phyloP scores from a whole-genome alignment of 2,113 vertebrate species.

The Aspiorhynchus laticeps region DNA sequence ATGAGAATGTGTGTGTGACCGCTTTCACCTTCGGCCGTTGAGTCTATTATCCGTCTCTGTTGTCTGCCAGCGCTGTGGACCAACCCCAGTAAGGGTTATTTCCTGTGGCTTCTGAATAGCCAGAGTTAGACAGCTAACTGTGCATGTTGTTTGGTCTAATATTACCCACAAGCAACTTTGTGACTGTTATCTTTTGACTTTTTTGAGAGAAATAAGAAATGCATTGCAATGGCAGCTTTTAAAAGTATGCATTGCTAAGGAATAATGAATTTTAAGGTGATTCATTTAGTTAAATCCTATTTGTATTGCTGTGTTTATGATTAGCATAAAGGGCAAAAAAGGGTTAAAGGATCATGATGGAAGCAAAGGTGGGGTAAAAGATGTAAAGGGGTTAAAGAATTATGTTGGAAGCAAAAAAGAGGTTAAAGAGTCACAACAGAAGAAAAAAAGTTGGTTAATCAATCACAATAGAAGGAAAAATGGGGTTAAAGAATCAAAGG shows the following conservation, averaged over 20 bases:
- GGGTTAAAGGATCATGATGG: not conserved
- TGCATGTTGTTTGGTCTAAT: not conserved
- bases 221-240: not conserved
- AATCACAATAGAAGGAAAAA: too few species aligned
- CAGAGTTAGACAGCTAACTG: not conserved
- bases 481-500: too few species aligned
- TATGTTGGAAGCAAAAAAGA: not conserved
- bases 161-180: not conserved
- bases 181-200: not conserved
- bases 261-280: not conserved
- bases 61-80: not conserved
- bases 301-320: not conserved
- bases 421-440: not conserved
- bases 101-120: not conserved
- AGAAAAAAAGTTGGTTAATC: not conserved
- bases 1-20: not conserved
- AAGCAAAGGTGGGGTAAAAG: not conserved
- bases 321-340: too few species aligned
- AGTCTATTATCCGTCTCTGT: conserved; percentile 2
- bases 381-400: not conserved
- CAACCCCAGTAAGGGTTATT: not conserved
- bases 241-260: not conserved
- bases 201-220: not conserved
- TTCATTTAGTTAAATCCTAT: not conserved
- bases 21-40: conserved; percentile 13